phyloP scores from a whole-genome alignment of 1,140 invertebrate genomes.

The Papilio helenus region DNA sequence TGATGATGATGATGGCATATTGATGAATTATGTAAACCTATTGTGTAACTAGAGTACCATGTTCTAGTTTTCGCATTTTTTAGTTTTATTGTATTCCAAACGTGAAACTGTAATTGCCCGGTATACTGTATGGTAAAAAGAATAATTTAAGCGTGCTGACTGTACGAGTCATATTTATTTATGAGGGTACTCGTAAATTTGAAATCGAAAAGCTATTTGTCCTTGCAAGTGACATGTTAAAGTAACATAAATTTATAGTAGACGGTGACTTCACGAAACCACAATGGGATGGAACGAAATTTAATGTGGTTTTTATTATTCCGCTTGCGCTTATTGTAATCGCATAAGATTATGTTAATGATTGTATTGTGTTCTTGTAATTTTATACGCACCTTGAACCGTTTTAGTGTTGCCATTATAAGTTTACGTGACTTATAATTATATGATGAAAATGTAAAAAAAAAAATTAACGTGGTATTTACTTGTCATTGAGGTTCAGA shows the following conservation, averaged over 20 bases:
- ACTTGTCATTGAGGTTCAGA: not conserved
- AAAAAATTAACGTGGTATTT: not conserved
- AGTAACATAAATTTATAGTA: constrained; percentile 14
- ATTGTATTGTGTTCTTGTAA: not conserved
- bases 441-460: not conserved
- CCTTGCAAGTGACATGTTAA: constrained; percentile 22
- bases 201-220: constrained; percentile 24
- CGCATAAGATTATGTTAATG: not conserved
- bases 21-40: not conserved
- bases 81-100: not conserved
- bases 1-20: not conserved
- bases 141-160: not conserved
- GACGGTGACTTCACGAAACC: constrained; percentile 21
- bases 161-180: constrained; percentile 26
- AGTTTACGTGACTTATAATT: not conserved
- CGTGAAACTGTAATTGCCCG: not conserved
- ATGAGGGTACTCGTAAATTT: constrained; percentile 12
- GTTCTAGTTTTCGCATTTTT: not conserved
- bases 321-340: not conserved
- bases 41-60: not conserved
- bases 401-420: not conserved
- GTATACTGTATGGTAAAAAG: not conserved
- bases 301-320: constrained; percentile 32
- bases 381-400: not conserved
- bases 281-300: constrained; percentile 8